Conservation (phyloP, 92 coral and sea anemone genomes). For the Umimayanthus chanpuru region DNA sequence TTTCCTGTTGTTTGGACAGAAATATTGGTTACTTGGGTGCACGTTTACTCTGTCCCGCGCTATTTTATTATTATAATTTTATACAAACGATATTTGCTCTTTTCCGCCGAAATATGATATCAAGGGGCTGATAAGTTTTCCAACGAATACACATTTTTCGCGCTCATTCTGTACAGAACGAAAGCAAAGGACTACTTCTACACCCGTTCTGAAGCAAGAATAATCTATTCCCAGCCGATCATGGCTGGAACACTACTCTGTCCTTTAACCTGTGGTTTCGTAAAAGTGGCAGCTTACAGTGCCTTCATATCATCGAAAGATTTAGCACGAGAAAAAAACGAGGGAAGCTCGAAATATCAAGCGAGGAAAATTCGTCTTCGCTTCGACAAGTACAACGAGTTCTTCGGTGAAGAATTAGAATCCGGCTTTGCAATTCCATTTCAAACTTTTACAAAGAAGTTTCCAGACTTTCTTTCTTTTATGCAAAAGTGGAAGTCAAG, state of each 20-base stretch:
- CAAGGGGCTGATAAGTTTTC: too few relatives aligned
- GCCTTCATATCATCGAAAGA: slow-evolving; percentile 11
- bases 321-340: slow-evolving; percentile 21
- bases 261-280: slow-evolving; percentile 37
- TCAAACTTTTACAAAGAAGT: slow-evolving; percentile 13
- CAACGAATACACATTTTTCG: slow-evolving; percentile 2
- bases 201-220: too few relatives aligned
- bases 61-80: neutral
- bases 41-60: too few relatives aligned
- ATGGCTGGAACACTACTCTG: slow-evolving; percentile 40
- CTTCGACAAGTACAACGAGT: slow-evolving; percentile 33
- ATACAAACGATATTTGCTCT: neutral
- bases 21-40: too few relatives aligned
- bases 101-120: slow-evolving; percentile 27
- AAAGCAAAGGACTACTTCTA: neutral
- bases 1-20: too few relatives aligned
- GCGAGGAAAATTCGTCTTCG: slow-evolving; percentile 15
- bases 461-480: slow-evolving; percentile 15
- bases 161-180: neutral
- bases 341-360: slow-evolving; percentile 18
- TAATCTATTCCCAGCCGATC: neutral
- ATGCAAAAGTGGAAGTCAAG: slow-evolving; percentile 19
- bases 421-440: slow-evolving; percentile 17
- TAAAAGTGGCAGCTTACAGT: slow-evolving; percentile 29
- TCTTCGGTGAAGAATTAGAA: slow-evolving; percentile 31